phyloP scores from a whole-genome alignment of 1,140 invertebrate genomes.

The Anadara kagoshimensis region DNA sequence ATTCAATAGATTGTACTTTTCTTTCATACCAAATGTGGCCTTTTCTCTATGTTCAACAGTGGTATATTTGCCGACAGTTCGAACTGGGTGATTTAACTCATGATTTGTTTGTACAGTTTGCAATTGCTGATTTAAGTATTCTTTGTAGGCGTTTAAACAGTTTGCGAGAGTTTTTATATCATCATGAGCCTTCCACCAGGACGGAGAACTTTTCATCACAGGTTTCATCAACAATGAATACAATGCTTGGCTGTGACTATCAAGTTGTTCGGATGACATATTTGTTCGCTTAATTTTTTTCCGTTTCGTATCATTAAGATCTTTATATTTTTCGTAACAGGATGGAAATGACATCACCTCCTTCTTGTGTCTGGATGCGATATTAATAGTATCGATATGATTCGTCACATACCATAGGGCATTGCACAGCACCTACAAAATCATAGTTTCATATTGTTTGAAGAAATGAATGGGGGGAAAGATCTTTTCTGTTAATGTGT shows the following conservation, averaged over 20 bases:
- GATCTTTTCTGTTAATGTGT: too few species aligned
- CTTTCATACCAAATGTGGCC: neutral
- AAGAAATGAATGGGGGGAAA: too few species aligned
- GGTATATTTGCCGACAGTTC: slow-evolving; percentile 15
- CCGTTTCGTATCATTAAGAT: slow-evolving; percentile 24
- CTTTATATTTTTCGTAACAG: slow-evolving; percentile 6
- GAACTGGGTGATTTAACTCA: neutral
- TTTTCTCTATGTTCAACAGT: slow-evolving; percentile 22
- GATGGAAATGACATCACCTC: slow-evolving; percentile 14
- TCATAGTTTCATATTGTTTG: too few species aligned
- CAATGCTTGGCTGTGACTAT: slow-evolving; percentile 21
- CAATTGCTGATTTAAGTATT: slow-evolving; percentile 17
- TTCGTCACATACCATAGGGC: slow-evolving; percentile 38
- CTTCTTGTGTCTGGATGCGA: slow-evolving; percentile 4
- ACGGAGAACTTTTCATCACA: neutral
- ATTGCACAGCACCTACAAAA: slow-evolving; percentile 42
- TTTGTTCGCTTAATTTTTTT: slow-evolving; percentile 24
- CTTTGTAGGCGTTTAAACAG: slow-evolving; percentile 11
- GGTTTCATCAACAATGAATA: slow-evolving; percentile 18
- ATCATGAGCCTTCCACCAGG: slow-evolving; percentile 2
- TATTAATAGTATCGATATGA: slow-evolving; percentile 30
- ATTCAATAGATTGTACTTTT: slow-evolving; percentile 11
- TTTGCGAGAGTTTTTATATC: slow-evolving; percentile 9
- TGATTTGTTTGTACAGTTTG: neutral
- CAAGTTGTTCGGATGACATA: neutral